Evolutionary conservation across 2,797 vertebrate genomes (phyloP), one percentile per base, ranked within the genome.

Genomic region (Ctenochaetus hawaiiensis): DNA sequence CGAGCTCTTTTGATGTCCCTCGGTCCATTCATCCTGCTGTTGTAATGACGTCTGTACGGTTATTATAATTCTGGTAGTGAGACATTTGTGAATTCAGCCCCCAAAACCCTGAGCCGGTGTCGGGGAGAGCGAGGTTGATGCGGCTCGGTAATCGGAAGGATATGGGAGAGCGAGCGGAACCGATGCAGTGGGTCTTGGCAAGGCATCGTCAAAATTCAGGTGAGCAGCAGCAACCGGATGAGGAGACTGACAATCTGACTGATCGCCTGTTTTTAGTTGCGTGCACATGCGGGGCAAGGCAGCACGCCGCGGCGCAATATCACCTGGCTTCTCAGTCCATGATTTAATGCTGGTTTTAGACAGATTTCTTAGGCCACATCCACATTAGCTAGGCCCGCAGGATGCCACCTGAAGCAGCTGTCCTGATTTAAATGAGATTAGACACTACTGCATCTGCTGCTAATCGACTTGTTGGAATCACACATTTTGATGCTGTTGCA

Each of bases 161-260:
- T 82, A 94, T 96, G 95, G 95, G 93, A 94, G 83, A 90, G 90
- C 88, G 89, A 91, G 88, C 78, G 81, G 91, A 91, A 87, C 91
- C 84, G 85, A 91, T 90, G 91, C 92, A 93, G 93, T 82, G 93
- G 94, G 86, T 94, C 87, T 92, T 80, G 81, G 79, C 84, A 83
- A 89, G 93, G 85, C 91, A 85, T 83, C 85, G 89, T 93, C 89
- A 92, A 87, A 88, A 94, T 72, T 92, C 95, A 95, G 95, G 95
- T 96, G 89, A 94, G 94, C 81, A 34, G 57, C 26, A 30, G 26
- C 26, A 30, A 30, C 67, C 22, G 52, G 77, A 43, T 39, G 74
- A 72, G 52, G 39, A 45, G 37, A 59, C 22, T 47, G 69, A 41
- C 8, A 8, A 10, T 37, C 37, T 47, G 61, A 65, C 12, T 10